phyloP scores from a whole-genome alignment of 2,113 vertebrate species.

The Phalacrocorax carbo region DNA sequence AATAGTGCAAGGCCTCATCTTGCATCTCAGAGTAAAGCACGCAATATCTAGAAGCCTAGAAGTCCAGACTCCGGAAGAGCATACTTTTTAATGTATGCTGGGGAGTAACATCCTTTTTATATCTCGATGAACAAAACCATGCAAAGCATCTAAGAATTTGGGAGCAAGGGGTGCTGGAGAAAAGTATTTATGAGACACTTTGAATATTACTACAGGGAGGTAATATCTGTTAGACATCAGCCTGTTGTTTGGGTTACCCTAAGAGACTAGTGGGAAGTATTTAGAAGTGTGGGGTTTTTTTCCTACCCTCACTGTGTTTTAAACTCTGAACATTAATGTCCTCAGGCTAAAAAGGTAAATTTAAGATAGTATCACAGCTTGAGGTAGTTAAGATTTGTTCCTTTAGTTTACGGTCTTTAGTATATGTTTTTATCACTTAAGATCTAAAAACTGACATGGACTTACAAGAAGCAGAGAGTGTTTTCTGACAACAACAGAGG shows the following conservation, averaged over 20 bases:
- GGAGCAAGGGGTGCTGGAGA: neutral
- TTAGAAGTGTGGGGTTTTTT: neutral
- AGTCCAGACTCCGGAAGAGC: neutral
- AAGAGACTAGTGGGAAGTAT: neutral
- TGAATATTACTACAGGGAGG: neutral
- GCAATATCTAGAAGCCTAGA: neutral
- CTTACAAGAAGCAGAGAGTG: neutral
- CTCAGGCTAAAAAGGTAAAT: neutral
- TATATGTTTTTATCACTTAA: neutral
- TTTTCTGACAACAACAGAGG: neutral
- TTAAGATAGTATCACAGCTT: neutral
- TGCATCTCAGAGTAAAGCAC: neutral
- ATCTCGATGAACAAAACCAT: neutral
- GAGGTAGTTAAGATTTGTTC: neutral
- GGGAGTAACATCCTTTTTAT: accelerated
- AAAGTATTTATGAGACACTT: neutral
- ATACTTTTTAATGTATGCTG: neutral
- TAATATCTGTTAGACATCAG: neutral
- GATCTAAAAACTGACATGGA: neutral
- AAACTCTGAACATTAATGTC: neutral
- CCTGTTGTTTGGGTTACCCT: neutral
- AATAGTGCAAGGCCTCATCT: neutral
- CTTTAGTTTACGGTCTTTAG: neutral
- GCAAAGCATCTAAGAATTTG: neutral
- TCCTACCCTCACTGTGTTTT: neutral